Evolutionary conservation across 1,140 invertebrate genomes (phyloP).

Genomic region (Penaeus chinensis): DNA sequence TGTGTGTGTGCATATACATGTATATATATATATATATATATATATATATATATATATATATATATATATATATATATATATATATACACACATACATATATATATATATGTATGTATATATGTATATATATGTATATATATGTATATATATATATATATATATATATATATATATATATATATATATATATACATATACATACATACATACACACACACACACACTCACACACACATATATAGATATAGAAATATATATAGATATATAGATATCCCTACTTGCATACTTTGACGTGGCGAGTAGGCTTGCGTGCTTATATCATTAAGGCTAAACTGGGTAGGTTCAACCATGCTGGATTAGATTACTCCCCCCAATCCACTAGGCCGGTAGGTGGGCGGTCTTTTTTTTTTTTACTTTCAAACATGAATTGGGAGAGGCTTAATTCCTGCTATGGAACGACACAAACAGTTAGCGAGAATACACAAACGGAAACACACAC

Average conservation of each 20-base stretch:
- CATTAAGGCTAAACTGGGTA: too few relatives aligned
- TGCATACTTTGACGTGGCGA: neutral
- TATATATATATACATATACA: slow-evolving; percentile 1
- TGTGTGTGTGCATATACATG: neutral
- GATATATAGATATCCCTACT: slow-evolving; percentile 8
- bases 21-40: slow-evolving; percentile 17
- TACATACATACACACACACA: slow-evolving; percentile 35
- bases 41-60: neutral
- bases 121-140: neutral
- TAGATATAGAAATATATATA: slow-evolving; percentile 8
- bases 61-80: neutral
- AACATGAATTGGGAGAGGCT: neutral
- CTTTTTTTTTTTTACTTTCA: too few relatives aligned
- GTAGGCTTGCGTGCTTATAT: too few relatives aligned
- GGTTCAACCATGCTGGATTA: too few relatives aligned
- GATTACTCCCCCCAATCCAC: too few relatives aligned
- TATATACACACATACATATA: neutral
- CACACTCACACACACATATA: slow-evolving; percentile 12
- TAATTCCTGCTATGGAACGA: neutral
- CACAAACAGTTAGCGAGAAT: neutral
- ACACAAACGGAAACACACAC: neutral
- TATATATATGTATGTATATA: slow-evolving; percentile 1
- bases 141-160: slow-evolving; percentile 1
- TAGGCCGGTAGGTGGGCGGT: too few relatives aligned
- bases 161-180: neutral